phyloP scores from a whole-genome alignment of 1,140 invertebrate species.

The Drosophila ironensis region DNA sequence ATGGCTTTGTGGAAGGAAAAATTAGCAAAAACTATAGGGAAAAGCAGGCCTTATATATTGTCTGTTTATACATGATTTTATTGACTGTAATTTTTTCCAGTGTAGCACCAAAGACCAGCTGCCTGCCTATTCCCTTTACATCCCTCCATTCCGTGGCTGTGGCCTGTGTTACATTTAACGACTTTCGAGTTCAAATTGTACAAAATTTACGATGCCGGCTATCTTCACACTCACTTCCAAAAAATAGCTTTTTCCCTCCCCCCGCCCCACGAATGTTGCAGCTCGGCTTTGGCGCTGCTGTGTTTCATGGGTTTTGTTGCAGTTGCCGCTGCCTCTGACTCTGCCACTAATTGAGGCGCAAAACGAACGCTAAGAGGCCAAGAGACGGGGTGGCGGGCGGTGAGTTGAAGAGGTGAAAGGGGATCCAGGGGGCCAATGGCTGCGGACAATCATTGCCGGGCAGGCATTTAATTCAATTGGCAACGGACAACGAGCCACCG shows the following conservation, averaged over 20 bases:
- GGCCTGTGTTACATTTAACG: slow-evolving; percentile 74
- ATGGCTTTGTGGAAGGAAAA: too few relatives aligned
- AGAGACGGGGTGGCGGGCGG: neutral
- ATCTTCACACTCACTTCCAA: slow-evolving; percentile 60
- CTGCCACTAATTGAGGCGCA: slow-evolving; percentile 52
- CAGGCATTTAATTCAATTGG: slow-evolving; percentile 55
- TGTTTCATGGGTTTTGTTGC: slow-evolving; percentile 4
- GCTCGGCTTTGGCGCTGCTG: slow-evolving; percentile 6
- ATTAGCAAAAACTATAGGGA: too few relatives aligned
- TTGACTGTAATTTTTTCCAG: neutral
- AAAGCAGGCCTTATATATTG: neutral
- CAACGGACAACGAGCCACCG: neutral
- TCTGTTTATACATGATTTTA: too few relatives aligned
- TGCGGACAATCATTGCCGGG: slow-evolving; percentile 22
- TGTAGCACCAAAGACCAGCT: slow-evolving; percentile 11
- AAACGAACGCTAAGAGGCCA: slow-evolving; percentile 12
- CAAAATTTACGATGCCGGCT: slow-evolving; percentile 68
- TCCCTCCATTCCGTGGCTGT: slow-evolving; percentile 8
- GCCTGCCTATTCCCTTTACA: neutral
- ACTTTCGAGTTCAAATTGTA: slow-evolving; percentile 79
- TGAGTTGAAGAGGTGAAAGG: too few relatives aligned
- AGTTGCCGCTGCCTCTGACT: too few relatives aligned
- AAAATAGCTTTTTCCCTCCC: slow-evolving; percentile 38
- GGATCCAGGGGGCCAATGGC: slow-evolving; percentile 1
- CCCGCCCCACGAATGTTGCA: slow-evolving; percentile 18